These are phyloP conservation scores for Sphaeramia orbicularis DNA, from an alignment of 2,797 vertebrate genomes.

Conservation along the genomic window DNA sequence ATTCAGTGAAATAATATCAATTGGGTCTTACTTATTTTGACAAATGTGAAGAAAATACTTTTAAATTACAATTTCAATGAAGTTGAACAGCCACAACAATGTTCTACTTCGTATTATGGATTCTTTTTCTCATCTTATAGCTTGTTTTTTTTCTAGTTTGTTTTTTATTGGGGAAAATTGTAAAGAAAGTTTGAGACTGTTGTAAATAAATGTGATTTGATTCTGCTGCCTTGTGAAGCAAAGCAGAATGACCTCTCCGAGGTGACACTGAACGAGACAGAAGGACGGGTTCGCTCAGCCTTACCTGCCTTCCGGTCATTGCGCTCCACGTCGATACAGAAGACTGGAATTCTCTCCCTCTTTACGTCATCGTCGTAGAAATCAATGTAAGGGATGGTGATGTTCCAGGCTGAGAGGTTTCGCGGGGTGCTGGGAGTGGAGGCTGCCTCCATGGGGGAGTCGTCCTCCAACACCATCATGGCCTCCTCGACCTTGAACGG, in stretches of 20 bases:
- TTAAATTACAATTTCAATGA: too few species aligned
- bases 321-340: conserved; percentile 97
- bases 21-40: too few species aligned
- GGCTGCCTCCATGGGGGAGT: conserved; percentile 91
- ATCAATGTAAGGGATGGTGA: conserved; percentile 95
- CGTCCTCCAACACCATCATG: conserved; percentile 96
- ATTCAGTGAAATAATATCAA: too few species aligned
- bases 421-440: conserved; percentile 94
- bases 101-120: too few species aligned
- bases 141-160: too few species aligned
- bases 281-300: conserved; percentile 7
- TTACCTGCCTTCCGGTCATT: conserved; percentile 94
- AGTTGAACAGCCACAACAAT: too few species aligned
- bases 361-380: conserved; percentile 94
- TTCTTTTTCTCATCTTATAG: too few species aligned
- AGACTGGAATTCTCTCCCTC: conserved; percentile 95
- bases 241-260: background rate
- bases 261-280: conserved; percentile 1
- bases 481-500: conserved; percentile 93
- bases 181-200: too few species aligned
- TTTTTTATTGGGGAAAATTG: too few species aligned
- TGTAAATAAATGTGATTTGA: too few species aligned
- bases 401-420: conserved; percentile 95
- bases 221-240: background rate
- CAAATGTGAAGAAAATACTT: too few species aligned